Conservation (phyloP, 1,140 invertebrate genomes). For the Heliconius himera region DNA sequence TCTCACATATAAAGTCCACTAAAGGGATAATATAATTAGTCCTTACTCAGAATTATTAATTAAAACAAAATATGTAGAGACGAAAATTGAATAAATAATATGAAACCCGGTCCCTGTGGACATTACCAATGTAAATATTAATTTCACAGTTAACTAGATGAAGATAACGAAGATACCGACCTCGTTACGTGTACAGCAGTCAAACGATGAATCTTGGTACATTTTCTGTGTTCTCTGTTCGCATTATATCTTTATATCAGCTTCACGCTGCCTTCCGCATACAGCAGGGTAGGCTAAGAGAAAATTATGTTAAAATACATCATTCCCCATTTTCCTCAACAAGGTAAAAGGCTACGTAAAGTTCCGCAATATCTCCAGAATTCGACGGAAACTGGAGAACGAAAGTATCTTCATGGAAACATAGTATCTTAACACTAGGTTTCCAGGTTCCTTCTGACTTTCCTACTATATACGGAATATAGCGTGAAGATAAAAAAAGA, state of each 20-base stretch:
- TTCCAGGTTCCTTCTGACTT: no score
- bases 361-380: no score
- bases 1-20: neutral
- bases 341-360: no score
- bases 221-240: neutral
- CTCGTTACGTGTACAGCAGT: neutral
- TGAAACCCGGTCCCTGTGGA: neutral
- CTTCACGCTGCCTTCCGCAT: no score
- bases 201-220: neutral
- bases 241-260: neutral
- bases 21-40: neutral
- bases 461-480: no score
- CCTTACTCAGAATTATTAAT: neutral
- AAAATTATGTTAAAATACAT: no score
- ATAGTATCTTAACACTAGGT: no score
- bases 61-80: neutral
- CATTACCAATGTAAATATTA: conserved; percentile 18
- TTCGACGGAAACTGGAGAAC: no score
- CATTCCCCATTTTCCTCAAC: no score
- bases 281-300: no score
- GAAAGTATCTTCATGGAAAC: no score
- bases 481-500: no score
- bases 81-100: conserved; percentile 19
- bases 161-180: neutral
- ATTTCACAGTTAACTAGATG: conserved; percentile 12